These are phyloP conservation scores for Probaryconus sp. DNA, from an alignment of 1,140 invertebrate species.

Conservation along the genomic window DNA sequence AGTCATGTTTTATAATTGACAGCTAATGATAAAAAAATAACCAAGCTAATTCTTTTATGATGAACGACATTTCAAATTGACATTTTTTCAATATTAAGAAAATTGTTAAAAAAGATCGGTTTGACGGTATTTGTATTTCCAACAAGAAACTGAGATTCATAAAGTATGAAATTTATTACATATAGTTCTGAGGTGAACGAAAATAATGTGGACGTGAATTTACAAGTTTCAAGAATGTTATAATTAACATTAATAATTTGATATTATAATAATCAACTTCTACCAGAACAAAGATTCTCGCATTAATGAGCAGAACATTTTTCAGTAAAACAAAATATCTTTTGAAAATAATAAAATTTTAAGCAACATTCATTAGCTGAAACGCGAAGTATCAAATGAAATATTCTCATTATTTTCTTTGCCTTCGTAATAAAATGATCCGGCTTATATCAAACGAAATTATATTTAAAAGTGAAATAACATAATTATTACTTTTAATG, in stretches of 20 bases:
- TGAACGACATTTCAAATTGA: no score
- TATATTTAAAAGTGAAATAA: constrained; percentile 7
- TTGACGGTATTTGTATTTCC: no score
- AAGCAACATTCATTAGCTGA: constrained; percentile 1
- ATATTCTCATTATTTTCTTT: constrained; percentile 9
- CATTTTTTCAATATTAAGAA: no score
- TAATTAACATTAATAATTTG: constrained; percentile 1
- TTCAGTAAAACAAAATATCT: constrained; percentile 9
- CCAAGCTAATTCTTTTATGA: no score
- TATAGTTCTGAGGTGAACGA: no score
- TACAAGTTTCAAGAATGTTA: neutral
- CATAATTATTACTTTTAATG: constrained; percentile 3
- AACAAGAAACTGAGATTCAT: no score
- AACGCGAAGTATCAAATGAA: constrained; percentile 13
- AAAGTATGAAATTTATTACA: no score
- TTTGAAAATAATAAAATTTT: constrained; percentile 16
- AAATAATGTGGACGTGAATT: no score
- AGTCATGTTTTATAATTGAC: no score
- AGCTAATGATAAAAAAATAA: no score
- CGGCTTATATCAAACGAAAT: constrained; percentile 5
- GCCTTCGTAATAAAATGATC: constrained; percentile 7
- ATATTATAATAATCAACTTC: constrained; percentile 13
- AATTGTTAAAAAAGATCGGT: no score
- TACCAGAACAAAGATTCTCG: neutral
- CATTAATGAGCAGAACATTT: constrained; percentile 14